Base-by-base conservation (phyloP, 1,140 invertebrate genomes). In the Achroia grisella region DNA sequence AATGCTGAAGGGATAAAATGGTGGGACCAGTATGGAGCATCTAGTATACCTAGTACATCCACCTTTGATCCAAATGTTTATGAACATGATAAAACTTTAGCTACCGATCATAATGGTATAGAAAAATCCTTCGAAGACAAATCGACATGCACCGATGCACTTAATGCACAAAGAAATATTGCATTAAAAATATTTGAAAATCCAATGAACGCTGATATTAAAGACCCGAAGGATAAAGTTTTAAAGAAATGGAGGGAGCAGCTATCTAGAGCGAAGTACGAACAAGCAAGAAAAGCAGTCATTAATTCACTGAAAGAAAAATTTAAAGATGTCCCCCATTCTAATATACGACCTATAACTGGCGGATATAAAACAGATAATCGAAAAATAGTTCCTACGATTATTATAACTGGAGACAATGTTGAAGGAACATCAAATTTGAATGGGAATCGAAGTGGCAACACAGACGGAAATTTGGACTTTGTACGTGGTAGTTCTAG, bases 221-320 rank as follows among this genome's bases (percentile, higher is more conserved):
- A 33, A 17, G 32, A 55, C 30, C 62, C 64, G 12, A 73, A 62
- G 49, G 63, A 70, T 10, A 48, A 53, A 49, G 57, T 81, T 44
- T 61, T 81, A 28, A 70, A 63, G 50, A 78, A 73, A 65, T 80
- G 77, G 77, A 72, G 62, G 51, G 75, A 78, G 65, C 53, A 52
- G 40, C 69, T 71, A 67, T 63, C 71, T 5, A 79, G 56, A 66
- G 51, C 52, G 13, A 73, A 60, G 46, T 71, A 71, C 43, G 73
- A 80, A 60, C 66, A 62, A 56, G 69, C 72, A 43, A 74, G 67
- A 59, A 67, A 53, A 44, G 70, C 74, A 15, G 63, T 84, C 64
- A 84, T 81, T 63, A 73, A 72, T 66, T 76, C 75, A 53, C 68
- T 81, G 62, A 81, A 78, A 66, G 68, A 71, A 59, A 84, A 84